Conservation (phyloP, 2,888 invertebrate species). For the Sesamia inferens region DNA sequence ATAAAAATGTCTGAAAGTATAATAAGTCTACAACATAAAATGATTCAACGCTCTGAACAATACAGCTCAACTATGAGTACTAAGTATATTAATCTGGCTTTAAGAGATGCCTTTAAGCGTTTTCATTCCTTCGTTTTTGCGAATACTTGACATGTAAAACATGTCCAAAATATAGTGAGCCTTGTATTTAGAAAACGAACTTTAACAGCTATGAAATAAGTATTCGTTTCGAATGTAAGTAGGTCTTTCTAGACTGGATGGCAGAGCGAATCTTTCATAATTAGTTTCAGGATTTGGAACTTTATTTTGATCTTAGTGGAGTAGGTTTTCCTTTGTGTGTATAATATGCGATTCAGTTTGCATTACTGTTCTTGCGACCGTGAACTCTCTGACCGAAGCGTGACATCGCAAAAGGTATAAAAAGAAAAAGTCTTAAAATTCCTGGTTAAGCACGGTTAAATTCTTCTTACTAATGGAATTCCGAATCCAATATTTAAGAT, state of each 20-base stretch:
- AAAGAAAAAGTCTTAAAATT: constrained; percentile 39
- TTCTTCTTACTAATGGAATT: constrained; percentile 1
- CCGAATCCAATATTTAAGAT: too few relatives aligned
- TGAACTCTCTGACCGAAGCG: constrained; percentile 57
- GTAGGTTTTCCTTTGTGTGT: constrained; percentile 1
- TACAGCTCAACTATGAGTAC: constrained; percentile 46
- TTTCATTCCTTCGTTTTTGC: constrained; percentile 51
- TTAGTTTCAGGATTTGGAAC: constrained; percentile 6
- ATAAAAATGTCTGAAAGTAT: not conserved
- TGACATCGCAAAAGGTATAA: constrained; percentile 51
- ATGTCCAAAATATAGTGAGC: constrained; percentile 30
- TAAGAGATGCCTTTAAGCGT: constrained; percentile 33
- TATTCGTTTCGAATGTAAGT: not conserved
- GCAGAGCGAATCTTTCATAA: not conserved
- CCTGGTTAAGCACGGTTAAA: constrained; percentile 46
- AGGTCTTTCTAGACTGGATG: constrained; percentile 9
- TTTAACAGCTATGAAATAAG: not conserved
- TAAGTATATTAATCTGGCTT: constrained; percentile 59
- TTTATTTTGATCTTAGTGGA: fast-evolving
- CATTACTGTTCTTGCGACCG: constrained; percentile 48
- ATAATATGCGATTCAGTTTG: constrained; percentile 28
- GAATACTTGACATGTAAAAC: constrained; percentile 38
- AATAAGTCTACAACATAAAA: constrained; percentile 30
- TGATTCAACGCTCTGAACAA: constrained; percentile 60
- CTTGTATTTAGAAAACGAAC: not conserved